Base-by-base conservation (phyloP, 2,888 invertebrate genomes). In the Nomada fucata region DNA sequence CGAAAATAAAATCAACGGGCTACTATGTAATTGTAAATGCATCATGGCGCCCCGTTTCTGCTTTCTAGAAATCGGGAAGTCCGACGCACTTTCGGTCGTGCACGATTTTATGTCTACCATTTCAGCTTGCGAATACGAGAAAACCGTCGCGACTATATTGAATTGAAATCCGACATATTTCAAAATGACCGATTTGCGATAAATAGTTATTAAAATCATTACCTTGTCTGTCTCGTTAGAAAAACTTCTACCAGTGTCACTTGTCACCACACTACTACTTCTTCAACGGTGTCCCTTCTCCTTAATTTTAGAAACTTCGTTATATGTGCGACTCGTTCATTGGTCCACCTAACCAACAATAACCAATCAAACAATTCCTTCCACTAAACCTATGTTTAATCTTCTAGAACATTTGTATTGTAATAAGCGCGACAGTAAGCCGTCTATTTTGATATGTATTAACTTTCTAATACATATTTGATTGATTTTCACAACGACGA, bases 1-100 rank as follows among this genome's bases (percentile, higher is more conserved):
- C 87, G 84, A 87, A 81, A 85, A 90, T 89, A 91, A 90, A 91
- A 91, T 91, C 92, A 92, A 92, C 91, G 92, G 91, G 88, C 88
- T 86, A 86, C 52, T 52, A 23, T 23, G 23, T 23, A 36, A 36
- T 7, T 26, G 26, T 26, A 26, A 47, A 36, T 50, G 15, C 77
- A 69, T 74, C 77, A 83, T 80, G 47, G 71, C 64, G 50, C 50
- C 59, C 64, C 84, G 70, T 76, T 80, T 72, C 59, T 70, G 67
- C 61, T 81, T 88, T 79, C 82, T 61, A 80, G 82, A 84, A 84
- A 76, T 77, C 78, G 77, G 73, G 86, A 84, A 79, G 83, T 74
- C 76, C 80, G 79, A 29, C 47, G 65, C 55, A 84, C 73, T 84
- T 81, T 76, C 69, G 65, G 47, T 59, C 50, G 53, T 18, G 55